These are phyloP conservation scores for Meloidogyne exigua DNA, from an alignment of 1,140 invertebrate species.

Conservation along the genomic window DNA sequence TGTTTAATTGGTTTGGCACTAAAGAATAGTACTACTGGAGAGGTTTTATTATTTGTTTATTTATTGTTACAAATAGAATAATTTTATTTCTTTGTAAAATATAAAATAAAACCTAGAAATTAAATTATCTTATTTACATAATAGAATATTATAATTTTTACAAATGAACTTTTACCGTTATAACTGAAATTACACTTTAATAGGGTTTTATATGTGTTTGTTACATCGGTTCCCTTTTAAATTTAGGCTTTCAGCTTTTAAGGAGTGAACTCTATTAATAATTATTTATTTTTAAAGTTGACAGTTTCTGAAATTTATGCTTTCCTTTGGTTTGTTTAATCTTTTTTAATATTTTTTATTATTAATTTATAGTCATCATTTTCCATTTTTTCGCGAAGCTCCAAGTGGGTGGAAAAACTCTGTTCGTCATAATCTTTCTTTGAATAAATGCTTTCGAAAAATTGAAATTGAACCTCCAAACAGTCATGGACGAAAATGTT, in stretches of 20 bases:
- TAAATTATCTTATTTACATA: no score
- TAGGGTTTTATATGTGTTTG: no score
- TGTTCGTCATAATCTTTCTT: slow-evolving; percentile 68
- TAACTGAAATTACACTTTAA: no score
- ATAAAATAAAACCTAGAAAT: no score
- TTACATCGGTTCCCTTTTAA: no score
- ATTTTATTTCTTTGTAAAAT: no score
- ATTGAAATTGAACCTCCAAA: slow-evolving; percentile 66
- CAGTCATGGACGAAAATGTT: slow-evolving; percentile 37
- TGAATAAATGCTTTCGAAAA: slow-evolving; percentile 70
- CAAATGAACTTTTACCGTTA: no score
- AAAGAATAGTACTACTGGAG: slow-evolving; percentile 89
- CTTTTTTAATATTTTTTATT: slow-evolving; percentile 16
- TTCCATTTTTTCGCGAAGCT: slow-evolving; percentile 69
- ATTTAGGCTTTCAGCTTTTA: no score
- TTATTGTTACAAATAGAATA: no score
- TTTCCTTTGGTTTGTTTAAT: slow-evolving; percentile 84
- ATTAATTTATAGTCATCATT: slow-evolving; percentile 61
- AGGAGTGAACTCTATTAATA: no score
- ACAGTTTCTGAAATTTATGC: slow-evolving; percentile 97
- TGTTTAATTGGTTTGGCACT: slow-evolving; percentile 94
- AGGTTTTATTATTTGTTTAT: slow-evolving; percentile 56
- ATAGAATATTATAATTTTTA: no score
- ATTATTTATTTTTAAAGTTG: slow-evolving; percentile 65
- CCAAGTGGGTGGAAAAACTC: slow-evolving; percentile 71